These are phyloP conservation scores for Hyalella azteca DNA, from an alignment of 2,888 invertebrate genomes.

Conservation along the genomic window DNA sequence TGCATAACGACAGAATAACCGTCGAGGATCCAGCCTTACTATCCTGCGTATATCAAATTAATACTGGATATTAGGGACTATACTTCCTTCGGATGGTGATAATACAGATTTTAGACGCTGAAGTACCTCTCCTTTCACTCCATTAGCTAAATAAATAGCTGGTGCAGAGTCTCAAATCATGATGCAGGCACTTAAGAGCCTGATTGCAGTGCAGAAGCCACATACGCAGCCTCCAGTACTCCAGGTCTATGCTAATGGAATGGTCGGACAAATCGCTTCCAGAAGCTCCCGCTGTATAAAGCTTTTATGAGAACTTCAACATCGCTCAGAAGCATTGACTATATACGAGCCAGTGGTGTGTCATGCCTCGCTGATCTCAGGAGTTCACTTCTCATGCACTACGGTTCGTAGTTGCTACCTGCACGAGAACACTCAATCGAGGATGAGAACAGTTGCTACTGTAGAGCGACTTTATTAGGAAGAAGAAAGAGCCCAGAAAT, in stretches of 20 bases:
- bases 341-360: not conserved
- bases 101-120: too few relatives aligned
- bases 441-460: too few relatives aligned
- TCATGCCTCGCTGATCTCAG: conserved; percentile 2
- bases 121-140: not conserved
- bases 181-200: not conserved
- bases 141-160: not conserved
- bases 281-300: not conserved
- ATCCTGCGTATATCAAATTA: too few relatives aligned
- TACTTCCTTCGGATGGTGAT: too few relatives aligned
- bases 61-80: too few relatives aligned
- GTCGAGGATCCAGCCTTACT: too few relatives aligned
- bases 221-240: conserved; percentile 5
- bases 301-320: conserved; percentile 2
- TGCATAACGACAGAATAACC: too few relatives aligned
- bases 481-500: too few relatives aligned
- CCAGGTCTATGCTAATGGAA: conserved; percentile 17
- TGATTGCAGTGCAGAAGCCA: conserved; percentile 1
- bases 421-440: too few relatives aligned
- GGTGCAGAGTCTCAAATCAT: not conserved
- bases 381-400: not conserved
- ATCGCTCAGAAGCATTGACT: not conserved
- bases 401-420: too few relatives aligned
- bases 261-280: conserved; percentile 16
- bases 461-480: too few relatives aligned